phyloP scores from a whole-genome alignment of 2,888 invertebrate species.

The Lycophotia porphyrea region DNA sequence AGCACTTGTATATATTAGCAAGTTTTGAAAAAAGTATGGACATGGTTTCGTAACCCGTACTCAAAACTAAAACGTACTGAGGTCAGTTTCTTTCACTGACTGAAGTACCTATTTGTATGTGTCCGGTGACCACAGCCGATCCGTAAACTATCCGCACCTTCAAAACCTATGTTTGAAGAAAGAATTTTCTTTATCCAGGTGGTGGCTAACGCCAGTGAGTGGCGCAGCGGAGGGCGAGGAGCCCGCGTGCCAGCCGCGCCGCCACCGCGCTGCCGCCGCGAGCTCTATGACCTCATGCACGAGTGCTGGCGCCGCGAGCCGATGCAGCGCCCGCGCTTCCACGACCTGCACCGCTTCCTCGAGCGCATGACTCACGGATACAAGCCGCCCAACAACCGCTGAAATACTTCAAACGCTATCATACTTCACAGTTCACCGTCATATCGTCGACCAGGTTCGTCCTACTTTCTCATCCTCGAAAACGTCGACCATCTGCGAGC shows the following conservation, averaged over 20 bases:
- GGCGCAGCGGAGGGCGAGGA: constrained; percentile 88
- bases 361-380: constrained; percentile 93
- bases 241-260: constrained; percentile 89
- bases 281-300: constrained; percentile 97
- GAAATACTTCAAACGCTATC: constrained; percentile 43
- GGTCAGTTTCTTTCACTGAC: not conserved
- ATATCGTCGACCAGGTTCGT: constrained; percentile 59
- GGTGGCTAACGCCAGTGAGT: constrained; percentile 91
- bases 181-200: constrained; percentile 89
- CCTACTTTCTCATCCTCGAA: constrained; percentile 59
- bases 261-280: constrained; percentile 94
- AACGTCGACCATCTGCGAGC: constrained; percentile 59
- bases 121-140: not conserved
- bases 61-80: not conserved
- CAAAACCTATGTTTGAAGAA: not conserved
- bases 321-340: constrained; percentile 95
- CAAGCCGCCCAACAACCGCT: constrained; percentile 86
- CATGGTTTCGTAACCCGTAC: no score
- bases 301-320: constrained; percentile 97
- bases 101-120: not conserved
- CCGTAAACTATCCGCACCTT: no score
- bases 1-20: constrained; percentile 12
- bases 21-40: no score
- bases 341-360: constrained; percentile 96
- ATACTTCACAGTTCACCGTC: constrained; percentile 3